phyloP scores from a whole-genome alignment of 2,797 vertebrate genomes.

The Tokudaia muenninki region DNA sequence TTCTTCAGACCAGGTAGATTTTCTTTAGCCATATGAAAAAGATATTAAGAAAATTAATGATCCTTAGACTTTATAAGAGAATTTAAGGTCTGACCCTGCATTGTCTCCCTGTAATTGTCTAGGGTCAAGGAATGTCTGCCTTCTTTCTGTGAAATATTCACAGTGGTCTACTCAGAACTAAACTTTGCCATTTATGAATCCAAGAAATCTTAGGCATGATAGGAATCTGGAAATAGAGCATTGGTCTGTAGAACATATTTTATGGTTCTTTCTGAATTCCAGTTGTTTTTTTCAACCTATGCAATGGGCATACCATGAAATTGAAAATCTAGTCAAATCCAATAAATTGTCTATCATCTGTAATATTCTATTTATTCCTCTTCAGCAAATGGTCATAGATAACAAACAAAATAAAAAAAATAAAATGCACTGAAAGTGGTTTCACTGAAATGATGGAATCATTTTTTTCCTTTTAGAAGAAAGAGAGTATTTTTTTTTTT shows the following conservation, averaged over 20 bases:
- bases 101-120: background rate
- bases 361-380: background rate
- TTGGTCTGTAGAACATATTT: background rate
- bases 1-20: background rate
- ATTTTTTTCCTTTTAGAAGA: background rate
- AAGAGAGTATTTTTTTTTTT: background rate
- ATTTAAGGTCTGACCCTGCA: background rate
- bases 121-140: background rate
- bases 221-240: background rate
- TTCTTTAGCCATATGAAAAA: slow-evolving; percentile 4
- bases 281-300: background rate
- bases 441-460: background rate
- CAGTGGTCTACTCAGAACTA: rapidly evolving
- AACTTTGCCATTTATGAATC: background rate
- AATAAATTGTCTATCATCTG: background rate
- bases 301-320: background rate
- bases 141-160: background rate
- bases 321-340: background rate
- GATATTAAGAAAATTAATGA: background rate
- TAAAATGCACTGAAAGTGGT: background rate
- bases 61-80: background rate
- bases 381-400: background rate
- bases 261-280: background rate
- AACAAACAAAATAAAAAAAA: slow-evolving; percentile 2
- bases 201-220: background rate